Percentiles rank a stretch among this genome's conserved stretches.
phyloP scores from a whole-genome alignment of 2,113 vertebrate species.

The Rhagologus leucostigma region DNA sequence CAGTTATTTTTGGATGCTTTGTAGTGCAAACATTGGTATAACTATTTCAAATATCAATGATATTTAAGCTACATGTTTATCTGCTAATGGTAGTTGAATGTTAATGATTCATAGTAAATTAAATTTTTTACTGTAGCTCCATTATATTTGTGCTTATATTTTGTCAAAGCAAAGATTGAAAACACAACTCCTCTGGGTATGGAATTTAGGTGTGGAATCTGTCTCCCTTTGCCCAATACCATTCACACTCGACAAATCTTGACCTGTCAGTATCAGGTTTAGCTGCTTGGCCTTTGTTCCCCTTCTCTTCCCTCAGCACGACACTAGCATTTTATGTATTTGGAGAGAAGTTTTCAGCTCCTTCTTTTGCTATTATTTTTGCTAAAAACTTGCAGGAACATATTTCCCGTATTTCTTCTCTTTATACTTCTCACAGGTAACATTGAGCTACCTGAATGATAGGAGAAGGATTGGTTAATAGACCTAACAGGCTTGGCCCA shows the following conservation, averaged over 20 bases:
- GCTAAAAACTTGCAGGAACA: neutral
- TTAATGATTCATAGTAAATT: neutral
- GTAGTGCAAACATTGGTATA: neutral
- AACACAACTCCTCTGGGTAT: neutral
- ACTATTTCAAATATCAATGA: neutral
- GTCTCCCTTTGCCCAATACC: neutral
- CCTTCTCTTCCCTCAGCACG: neutral
- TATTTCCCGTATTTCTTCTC: neutral
- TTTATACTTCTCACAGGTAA: neutral
- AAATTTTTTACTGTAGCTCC: neutral
- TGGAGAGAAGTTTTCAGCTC: neutral
- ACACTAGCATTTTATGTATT: neutral
- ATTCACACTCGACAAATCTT: neutral
- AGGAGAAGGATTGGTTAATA: neutral
- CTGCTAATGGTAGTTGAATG: neutral
- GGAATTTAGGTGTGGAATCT: neutral
- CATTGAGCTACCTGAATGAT: rapidly evolving
- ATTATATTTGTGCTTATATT: neutral
- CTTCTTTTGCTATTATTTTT: neutral
- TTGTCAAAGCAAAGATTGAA: neutral
- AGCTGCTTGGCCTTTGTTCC: neutral
- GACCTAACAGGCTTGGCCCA: neutral
- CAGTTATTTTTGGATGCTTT: neutral
- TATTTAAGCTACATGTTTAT: neutral
- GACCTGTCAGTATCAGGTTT: neutral